Base-by-base conservation (phyloP, 2,113 vertebrate species). In the Todiramphus saurophagus region DNA sequence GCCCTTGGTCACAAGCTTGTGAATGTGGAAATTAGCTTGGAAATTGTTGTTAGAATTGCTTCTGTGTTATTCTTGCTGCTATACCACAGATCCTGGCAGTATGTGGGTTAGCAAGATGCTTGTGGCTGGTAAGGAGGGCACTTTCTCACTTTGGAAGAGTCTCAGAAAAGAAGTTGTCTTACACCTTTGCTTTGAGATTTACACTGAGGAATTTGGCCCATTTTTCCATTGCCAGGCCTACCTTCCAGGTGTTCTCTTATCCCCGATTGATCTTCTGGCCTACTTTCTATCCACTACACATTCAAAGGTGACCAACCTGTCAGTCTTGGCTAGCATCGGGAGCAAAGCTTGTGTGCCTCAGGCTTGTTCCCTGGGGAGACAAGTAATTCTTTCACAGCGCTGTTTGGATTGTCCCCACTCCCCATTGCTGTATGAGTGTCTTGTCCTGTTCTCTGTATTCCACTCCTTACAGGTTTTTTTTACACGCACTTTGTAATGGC, bases 231-330 rank as follows among this genome's bases (percentile, higher is more conserved):
- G 83, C 74, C 59, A 79, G 84, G 30, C 56, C 62, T 53, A 5
- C 58, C 83, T 93, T 95, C 84, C 89, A 87, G 73, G 87, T 91
- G 91, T 96, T 96, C 60, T 82, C 37, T 94, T 96, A 89, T 95
- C 96, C 95, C 58, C 1, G 2, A 0, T 7, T 97, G 94, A 91
- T 89, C 89, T 90, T 50, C 69, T 95, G 93, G 35, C 94, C 96
- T 95, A 84, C 62, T 95, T 96, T 84, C 60, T 82, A 25, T 53
- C 62, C 31, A 31, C 35, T 75, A 4, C 3, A 2, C 3, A 2
- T 76, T 95, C 67, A 92, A 87, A 87, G 77, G 83, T 89, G 91
- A 66, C 74, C 81, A 92, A 63, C 69, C 73, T 92, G 70, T 87
- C 93, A 28, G 39, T 69, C 80, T 83, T 93, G 91, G 90, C 77